These are phyloP conservation scores for Anoplolepis gracilipes DNA, from an alignment of 1,140 invertebrate species.

Conservation along the genomic window DNA sequence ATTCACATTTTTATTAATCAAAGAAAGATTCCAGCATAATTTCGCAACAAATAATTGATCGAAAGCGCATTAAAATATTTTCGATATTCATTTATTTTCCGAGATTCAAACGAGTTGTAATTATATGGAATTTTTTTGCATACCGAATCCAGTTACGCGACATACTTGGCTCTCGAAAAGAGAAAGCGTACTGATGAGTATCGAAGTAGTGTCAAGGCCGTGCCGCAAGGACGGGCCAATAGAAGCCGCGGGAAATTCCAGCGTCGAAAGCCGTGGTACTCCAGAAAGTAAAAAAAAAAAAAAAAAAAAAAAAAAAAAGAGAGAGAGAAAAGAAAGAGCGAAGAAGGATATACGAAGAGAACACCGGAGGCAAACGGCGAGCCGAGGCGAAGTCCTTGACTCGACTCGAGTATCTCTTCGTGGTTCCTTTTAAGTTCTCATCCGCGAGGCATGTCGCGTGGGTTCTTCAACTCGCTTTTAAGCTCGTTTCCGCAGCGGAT, in stretches of 20 bases:
- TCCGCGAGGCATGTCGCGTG: conserved; percentile 60
- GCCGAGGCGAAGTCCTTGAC: conserved; percentile 68
- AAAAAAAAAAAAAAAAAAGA: too few species aligned
- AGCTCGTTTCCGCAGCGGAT: conserved; percentile 67
- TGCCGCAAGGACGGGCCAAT: conserved; percentile 6
- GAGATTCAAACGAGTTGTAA: neutral
- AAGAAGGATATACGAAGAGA: conserved; percentile 23
- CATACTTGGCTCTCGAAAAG: conserved; percentile 34
- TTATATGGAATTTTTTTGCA: neutral
- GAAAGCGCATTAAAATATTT: neutral
- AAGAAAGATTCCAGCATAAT: neutral
- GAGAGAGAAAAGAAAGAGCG: neutral
- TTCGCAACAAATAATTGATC: neutral
- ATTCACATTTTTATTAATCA: neutral
- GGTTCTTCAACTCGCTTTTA: conserved; percentile 72
- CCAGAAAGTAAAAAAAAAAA: conserved; percentile 26
- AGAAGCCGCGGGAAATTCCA: conserved; percentile 27
- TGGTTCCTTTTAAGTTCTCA: conserved; percentile 74
- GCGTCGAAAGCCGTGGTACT: conserved; percentile 33
- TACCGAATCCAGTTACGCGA: conserved; percentile 10
- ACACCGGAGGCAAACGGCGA: conserved; percentile 67
- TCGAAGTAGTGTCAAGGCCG: conserved; percentile 59
- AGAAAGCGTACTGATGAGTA: conserved; percentile 48
- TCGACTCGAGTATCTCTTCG: conserved; percentile 71
- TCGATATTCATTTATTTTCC: neutral